Base-by-base conservation (phyloP, 1,140 invertebrate species). In the Sitodiplosis mosellana region DNA sequence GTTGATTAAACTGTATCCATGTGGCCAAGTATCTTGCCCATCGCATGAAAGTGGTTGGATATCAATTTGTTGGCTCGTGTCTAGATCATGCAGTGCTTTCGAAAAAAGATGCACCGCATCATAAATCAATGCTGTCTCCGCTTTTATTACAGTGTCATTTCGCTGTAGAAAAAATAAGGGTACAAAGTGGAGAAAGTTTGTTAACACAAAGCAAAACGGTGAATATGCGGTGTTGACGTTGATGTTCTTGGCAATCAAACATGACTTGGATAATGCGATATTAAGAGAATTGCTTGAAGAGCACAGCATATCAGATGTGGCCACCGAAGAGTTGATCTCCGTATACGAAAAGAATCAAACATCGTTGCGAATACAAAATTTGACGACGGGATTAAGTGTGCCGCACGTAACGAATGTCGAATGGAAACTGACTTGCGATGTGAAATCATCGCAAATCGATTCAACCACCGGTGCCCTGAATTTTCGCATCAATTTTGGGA, bases 51-150 rank as follows among this genome's bases (percentile, higher is more conserved):
- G 69, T 1, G 83, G 80, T 57, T 83, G 81, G 49, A 90, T 85
- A 59, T 88, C 83, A 42, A 93, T 88, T 59, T 87, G 79, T 60
- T 92, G 85, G 36, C 84, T 89, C 33, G 81, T 79, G 65, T 93
- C 87, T 51, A 95, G 69, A 54, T 91, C 86, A 58, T 91, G 82
- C 14, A 96, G 69, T 0, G 91, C 90, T 66, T 84, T 87, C n/a
- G 89, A 84, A 59, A 96, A 95, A 46, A 96, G 69, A 63, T 85
- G 78, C 19, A 95, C 90, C 3, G 91, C 91, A 61, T 97, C 93
- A 61, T 94, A 96, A 75, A 94, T 88, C 41, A 97, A 66, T 2
- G 91, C 91, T 5, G 88, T 91, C 69, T 95, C 88, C 48, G 91
- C 92, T 85, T 27, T 27, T 27, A 27, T 27, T 5, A 27, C 27